Conservation (phyloP, 1,140 invertebrate species). For the Drusus annulatus region DNA sequence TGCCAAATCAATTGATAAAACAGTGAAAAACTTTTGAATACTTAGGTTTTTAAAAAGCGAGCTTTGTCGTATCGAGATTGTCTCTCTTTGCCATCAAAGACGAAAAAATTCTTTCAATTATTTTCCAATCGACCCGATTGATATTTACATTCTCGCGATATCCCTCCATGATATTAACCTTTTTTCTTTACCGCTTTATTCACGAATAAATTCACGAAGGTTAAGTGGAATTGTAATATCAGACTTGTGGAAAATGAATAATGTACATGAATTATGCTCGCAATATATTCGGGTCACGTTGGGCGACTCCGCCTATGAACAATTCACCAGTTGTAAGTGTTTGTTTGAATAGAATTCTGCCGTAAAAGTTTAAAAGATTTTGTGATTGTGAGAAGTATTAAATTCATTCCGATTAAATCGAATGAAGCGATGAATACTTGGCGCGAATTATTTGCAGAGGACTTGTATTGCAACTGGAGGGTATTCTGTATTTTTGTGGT, state of each 20-base stretch:
- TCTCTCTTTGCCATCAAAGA: conserved; percentile 18
- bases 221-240: conserved; percentile 39
- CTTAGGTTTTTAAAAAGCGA: neutral
- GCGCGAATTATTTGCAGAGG: no score
- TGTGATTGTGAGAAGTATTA: no score
- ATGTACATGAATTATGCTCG: conserved; percentile 35
- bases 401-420: no score
- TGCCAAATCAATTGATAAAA: no score
- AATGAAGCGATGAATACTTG: no score
- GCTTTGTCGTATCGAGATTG: conserved; percentile 2
- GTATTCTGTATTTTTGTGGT: no score
- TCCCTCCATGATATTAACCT: neutral
- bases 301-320: conserved; percentile 36
- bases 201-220: conserved; percentile 22
- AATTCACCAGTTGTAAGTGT: conserved; percentile 42
- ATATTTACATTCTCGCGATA: conserved; percentile 27
- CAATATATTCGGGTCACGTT: conserved; percentile 44
- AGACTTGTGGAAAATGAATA: conserved; percentile 42
- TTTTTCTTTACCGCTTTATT: neutral
- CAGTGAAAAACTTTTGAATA: neutral
- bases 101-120: conserved; percentile 20
- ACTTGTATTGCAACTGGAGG: no score
- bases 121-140: conserved; percentile 13
- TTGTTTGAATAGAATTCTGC: conserved; percentile 1
- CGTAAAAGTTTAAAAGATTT: no score